phyloP scores from a whole-genome alignment of 2,888 invertebrate species.

The Euproctis similis region DNA sequence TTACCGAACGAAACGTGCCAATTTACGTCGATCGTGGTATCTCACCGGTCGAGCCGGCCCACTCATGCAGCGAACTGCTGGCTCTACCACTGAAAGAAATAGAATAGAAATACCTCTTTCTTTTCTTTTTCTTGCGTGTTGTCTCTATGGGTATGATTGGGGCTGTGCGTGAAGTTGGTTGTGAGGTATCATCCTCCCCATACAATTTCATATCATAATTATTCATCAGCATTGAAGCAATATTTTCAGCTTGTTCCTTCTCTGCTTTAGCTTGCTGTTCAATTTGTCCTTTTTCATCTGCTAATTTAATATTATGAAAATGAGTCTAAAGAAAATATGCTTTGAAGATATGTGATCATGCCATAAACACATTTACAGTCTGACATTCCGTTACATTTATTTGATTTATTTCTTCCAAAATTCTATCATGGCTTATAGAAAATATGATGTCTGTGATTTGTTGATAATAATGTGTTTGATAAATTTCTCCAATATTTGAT shows the following conservation, averaged over 20 bases:
- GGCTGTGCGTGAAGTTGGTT: constrained; percentile 58
- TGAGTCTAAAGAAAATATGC: not conserved
- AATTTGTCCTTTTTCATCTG: constrained; percentile 38
- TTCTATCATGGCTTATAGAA: too few relatives aligned
- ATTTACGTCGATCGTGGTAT: too few relatives aligned
- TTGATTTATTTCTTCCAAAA: too few relatives aligned
- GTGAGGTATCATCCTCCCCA: constrained; percentile 67
- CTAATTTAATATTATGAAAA: too few relatives aligned
- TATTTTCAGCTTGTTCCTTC: constrained; percentile 47
- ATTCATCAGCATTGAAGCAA: constrained; percentile 47
- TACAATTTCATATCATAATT: constrained; percentile 54
- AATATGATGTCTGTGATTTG: too few relatives aligned
- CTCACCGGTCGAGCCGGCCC: too few relatives aligned
- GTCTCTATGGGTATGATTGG: constrained; percentile 50
- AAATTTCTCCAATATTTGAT: too few relatives aligned
- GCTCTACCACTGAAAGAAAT: not conserved
- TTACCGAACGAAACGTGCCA: too few relatives aligned
- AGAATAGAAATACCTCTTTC: constrained; percentile 43
- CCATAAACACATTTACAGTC: not conserved
- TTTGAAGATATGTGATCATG: not conserved
- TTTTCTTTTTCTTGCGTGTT: constrained; percentile 60
- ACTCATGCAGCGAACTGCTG: too few relatives aligned
- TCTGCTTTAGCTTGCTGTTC: constrained; percentile 52
- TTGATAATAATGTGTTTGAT: too few relatives aligned
- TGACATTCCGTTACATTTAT: too few relatives aligned